Evolutionary conservation across 2,113 vertebrate species (phyloP), one percentile per base, ranked within the genome.

Genomic region (Cisticola juncidis): DNA sequence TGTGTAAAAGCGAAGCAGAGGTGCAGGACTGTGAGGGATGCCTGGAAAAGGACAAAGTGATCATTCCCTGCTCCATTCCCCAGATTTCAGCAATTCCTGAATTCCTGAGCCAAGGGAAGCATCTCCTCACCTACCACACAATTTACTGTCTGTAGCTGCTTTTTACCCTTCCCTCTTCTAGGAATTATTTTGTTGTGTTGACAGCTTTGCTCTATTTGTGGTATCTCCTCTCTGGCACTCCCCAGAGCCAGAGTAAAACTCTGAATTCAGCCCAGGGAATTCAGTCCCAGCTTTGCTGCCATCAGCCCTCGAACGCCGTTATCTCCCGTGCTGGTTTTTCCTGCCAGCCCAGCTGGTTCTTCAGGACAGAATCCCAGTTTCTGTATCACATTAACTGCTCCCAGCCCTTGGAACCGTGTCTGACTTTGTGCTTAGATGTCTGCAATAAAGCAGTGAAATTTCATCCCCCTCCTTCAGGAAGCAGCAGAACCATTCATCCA

Each of bases 381-480:
- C 78, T 93, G 74, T 66, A 17, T 73, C 79, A 12, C 6, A 77
- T 88, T n/a, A 77, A 54, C 94, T 53, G 47, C 80, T 96, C 91
- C 83, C 88, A 90, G 4, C 94, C 62, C 80, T 73, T 73, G 88
- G 92, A 93, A 80, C 76, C 10, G 26, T 72, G 84, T 77, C 84
- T 94, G 90, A 86, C 93, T 95, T 73, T 68, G 13, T 51, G 68
- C 87, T 95, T 47, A 91, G 58, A 64, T 44, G 73, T 90, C 84
- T 87, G 4, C 66, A 50, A 36, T 3, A 79, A 88, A 90, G 85
- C 82, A 83, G 48, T 80, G 95, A 96, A 93, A 95, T 86, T 44
- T 90, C 93, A 92, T 85, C 31, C 85, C 70, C 54, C 84, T 93
- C 81, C 73, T 77, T 66, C 70, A 93, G 91, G 94, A 96, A 97